phyloP scores from a whole-genome alignment of 2,113 vertebrate species.

The Glaucomys volans region DNA sequence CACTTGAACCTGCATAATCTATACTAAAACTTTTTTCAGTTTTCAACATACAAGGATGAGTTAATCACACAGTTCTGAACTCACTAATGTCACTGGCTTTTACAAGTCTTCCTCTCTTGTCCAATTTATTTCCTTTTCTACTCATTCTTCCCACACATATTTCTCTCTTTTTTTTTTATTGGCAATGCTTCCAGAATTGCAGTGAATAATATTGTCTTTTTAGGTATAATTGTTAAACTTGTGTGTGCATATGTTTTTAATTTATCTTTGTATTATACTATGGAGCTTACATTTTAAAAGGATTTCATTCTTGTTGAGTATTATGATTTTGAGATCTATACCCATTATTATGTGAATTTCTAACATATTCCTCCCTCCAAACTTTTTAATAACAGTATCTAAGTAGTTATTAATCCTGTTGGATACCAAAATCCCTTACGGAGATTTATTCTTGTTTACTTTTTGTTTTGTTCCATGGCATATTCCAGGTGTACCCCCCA shows the following conservation, averaged over 20 bases:
- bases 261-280: not conserved
- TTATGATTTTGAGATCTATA: not conserved
- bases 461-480: not conserved
- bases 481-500: not conserved
- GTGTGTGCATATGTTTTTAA: not conserved
- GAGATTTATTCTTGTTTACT: not conserved
- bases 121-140: not conserved
- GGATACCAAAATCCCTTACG: not conserved
- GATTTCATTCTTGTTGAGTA: not conserved
- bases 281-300: not conserved
- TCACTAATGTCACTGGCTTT: not conserved
- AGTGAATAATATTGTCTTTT: not conserved
- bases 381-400: not conserved
- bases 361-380: not conserved
- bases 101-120: not conserved
- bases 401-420: not conserved
- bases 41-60: not conserved
- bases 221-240: not conserved
- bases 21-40: not conserved
- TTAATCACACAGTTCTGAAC: not conserved
- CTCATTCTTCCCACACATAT: rapidly evolving
- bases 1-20: not conserved
- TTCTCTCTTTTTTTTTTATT: not conserved
- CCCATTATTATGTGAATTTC: not conserved
- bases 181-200: not conserved